Base-by-base conservation (phyloP, 2,888 invertebrate genomes). In the Agrotis segetum region DNA sequence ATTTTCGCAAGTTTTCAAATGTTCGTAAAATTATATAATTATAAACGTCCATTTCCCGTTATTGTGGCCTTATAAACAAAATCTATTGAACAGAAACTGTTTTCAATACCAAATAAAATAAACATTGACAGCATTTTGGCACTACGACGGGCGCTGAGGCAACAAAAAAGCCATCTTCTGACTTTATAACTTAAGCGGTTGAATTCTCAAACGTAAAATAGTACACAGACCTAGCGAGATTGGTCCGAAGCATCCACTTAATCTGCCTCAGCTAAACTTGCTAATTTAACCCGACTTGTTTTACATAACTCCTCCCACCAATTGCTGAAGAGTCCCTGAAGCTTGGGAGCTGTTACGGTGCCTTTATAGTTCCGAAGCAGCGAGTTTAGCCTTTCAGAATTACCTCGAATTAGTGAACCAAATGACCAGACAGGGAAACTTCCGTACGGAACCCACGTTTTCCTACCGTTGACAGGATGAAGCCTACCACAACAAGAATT, bases 331-430 rank as follows among this genome's bases (percentile, higher is more conserved):
- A 80, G 56, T 70, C 63, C 69, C 63, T 65, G 55, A 76, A 78
- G 66, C 67, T 60, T 56, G 60, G 29, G 52, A 59, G 79, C 76
- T 74, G 73, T 81, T 75, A 65, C 71, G 40, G 62, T 74, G 64
- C 67, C 79, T 68, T 40, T 77, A 71, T 75, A 82, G 83, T 83
- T 81, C 76, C 74, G 77, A 77, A 82, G 73, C 80, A 67, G 47
- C 52, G 71, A 72, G 80, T 80, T 86, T 70, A 83, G 82, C 87
- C 84, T 90, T 90, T 89, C 82, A 82, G 87, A 87, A 89, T 92
- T 89, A 89, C 85, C 88, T 86, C 71, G 82, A 90, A 92, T 92
- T 92, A 91, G 91, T 88, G 87, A 90, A 90, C 88, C 90, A 92
- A 92, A 93, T 91, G 90, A 89, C 89, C 89, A 85, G 84, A 84